Evolutionary conservation across 2,797 vertebrate species (phyloP), one percentile per base, ranked within the genome.

Genomic region (Acomys russatus): DNA sequence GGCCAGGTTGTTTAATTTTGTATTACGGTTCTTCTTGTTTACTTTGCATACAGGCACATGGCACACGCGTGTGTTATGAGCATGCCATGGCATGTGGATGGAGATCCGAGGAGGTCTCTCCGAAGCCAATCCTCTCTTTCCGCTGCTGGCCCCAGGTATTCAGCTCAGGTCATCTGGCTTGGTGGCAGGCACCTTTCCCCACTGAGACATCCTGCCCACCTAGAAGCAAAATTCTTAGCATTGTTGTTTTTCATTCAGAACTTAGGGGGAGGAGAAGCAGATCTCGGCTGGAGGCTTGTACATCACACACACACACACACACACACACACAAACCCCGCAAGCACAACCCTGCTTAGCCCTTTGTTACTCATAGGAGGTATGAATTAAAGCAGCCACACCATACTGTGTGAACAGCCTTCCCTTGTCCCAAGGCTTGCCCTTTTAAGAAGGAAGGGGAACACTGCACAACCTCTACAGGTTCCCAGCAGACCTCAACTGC

Each of bases 161-260:
- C 5, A 4, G 38, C 68, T 30, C 85, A 2, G 54, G 5, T 30
- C 85, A 59, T 18, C 66, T 59, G 25, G 23, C 23, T 73, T 59
- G 25, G 68, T 59, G 54, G n/a, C 68, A 38, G 66, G 85, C 68
- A 59, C 23, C 23, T 38, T 73, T 88, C 11, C n/a, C 33, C 66
- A 56, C 85, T 30, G 68, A 88, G n/a, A 38, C 28, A 30, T 28
- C 49, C 71, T 38, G 70, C 51, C 38, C 68, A 51, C 23, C 23
- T 76, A 28, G 92, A 92, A 71, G 44, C 89, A 44, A 76, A 76
- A 61, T 49, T 73, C 64, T 56, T 64, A 90, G 51, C 86, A 59
- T 38, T 71, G n/a, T 3, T 61, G 22, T 70, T 92, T 95, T 76
- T 35, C 54, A 33, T 59, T 20, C 73, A 66, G 78, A 74, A 79